Base-by-base conservation (phyloP, 2,797 vertebrate species). In the Martes flavigula region DNA sequence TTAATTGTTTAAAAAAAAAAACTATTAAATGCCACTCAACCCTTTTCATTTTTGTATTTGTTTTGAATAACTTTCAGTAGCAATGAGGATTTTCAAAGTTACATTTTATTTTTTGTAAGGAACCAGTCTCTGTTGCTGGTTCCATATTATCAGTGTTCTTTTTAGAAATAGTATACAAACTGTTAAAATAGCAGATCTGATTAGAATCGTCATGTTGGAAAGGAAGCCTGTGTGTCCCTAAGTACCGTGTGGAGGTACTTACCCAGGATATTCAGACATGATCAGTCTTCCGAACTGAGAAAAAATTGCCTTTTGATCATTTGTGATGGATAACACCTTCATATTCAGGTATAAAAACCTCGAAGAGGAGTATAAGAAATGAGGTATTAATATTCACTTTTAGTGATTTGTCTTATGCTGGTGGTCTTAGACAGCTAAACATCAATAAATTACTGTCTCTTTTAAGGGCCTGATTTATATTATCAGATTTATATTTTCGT, bases 381-480 rank as follows among this genome's bases (percentile, higher is more conserved):
- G 95, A 94, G 86, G 35, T 90, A 77, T 72, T 96, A 97, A 97
- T 95, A 92, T 82, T 94, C 83, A 88, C 92, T 90, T 94, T 95
- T 93, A 91, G 82, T 95, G 66, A 93, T 96, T 58, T 95, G 83
- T 97, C 87, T 98, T 96, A 64, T 2, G 6, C 46, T 94, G 72
- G 79, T 97, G 72, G 48, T 95, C 92, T 85, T 90, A 88, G 77
- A 73, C 56, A 96, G 92, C 83, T 66, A 96, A 96, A 79, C 89
- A 87, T 95, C 96, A 97, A 90, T 97, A 97, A 96, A 97, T 98
- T 96, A 94, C 83, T 95, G 84, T 97, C 94, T 96, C 82, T 98
- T 87, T 97, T 96, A 97, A 97, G 70, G 51, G 70, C 35, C 86
- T 97, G 95, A 96, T 97, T 98, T 97, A 96, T 97, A 92, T 91